A percentile compares a stretch with the other conserved stretches of the same genome.
phyloP scores from a whole-genome alignment of 2,888 invertebrate genomes.

The Stenotaenia linearis region DNA sequence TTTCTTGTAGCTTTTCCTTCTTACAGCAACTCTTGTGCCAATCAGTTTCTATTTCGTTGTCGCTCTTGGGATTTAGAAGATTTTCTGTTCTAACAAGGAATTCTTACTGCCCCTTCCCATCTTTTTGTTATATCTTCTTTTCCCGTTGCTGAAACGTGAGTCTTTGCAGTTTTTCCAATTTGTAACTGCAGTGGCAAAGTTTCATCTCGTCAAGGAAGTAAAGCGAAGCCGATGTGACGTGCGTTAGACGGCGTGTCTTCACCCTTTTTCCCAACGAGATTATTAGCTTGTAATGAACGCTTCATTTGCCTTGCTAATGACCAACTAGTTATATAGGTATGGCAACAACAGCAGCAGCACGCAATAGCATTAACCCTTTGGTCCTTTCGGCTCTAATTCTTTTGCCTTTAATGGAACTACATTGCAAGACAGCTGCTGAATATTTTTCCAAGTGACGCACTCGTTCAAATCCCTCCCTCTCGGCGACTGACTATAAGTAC shows the following conservation, averaged over 20 bases:
- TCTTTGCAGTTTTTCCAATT: conserved; percentile 1
- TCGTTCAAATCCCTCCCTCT: background rate
- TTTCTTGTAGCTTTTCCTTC: background rate
- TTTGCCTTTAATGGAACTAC: conserved; percentile 1
- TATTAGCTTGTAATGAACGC: conserved; percentile 19
- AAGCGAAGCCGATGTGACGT: background rate
- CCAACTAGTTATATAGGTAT: conserved; percentile 4
- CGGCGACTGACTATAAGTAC: background rate
- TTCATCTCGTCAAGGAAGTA: conserved; percentile 19
- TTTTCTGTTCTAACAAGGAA: conserved; percentile 15
- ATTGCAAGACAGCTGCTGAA: conserved; percentile 15
- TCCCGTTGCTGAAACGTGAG: background rate
- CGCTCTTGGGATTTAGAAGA: conserved; percentile 19
- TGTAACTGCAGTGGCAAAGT: conserved; percentile 7
- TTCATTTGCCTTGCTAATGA: conserved; percentile 19
- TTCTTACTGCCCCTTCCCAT: background rate
- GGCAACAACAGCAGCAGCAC: background rate
- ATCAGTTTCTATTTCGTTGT: conserved; percentile 19
- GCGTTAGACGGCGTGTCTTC: background rate
- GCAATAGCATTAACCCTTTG: conserved; percentile 15
- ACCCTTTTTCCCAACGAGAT: conserved; percentile 7
- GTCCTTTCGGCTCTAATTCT: conserved; percentile 7
- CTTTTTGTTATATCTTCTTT: background rate
- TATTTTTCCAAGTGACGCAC: background rate
- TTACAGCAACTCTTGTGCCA: background rate